A percentile compares a stretch with the other conserved stretches of the same genome.
Evolutionary conservation across 2,797 vertebrate genomes (phyloP).

Genomic region (Enteromius argenteus): DNA sequence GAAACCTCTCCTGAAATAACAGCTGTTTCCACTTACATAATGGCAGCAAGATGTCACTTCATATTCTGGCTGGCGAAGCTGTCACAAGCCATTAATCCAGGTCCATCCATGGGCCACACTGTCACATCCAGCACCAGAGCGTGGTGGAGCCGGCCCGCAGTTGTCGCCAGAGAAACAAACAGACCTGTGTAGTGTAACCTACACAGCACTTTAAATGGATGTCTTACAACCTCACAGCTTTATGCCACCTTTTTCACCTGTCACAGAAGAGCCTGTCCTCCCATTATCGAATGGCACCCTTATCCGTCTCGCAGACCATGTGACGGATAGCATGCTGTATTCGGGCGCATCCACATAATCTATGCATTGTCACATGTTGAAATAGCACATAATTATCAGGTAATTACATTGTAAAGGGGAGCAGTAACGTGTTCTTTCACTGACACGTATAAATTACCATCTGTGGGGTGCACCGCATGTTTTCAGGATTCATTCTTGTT

Average conservation of each 20-base stretch:
- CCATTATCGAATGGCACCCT: slow-evolving; percentile 25
- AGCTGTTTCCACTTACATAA: slow-evolving; percentile 84
- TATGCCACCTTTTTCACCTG: slow-evolving; percentile 56
- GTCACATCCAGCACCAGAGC: slow-evolving; percentile 68
- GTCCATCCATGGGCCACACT: slow-evolving; percentile 73
- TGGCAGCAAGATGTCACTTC: slow-evolving; percentile 80
- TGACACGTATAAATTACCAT: slow-evolving; percentile 31
- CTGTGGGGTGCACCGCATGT: neutral
- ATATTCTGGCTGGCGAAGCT: slow-evolving; percentile 78
- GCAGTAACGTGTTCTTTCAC: neutral
- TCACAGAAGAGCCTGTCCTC: slow-evolving; percentile 47
- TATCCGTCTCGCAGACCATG: slow-evolving; percentile 29
- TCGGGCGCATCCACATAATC: neutral
- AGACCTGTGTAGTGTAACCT: slow-evolving; percentile 47
- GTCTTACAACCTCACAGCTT: slow-evolving; percentile 58
- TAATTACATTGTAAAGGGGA: slow-evolving; percentile 34
- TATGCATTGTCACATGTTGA: slow-evolving; percentile 31
- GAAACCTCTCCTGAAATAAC: slow-evolving; percentile 72
- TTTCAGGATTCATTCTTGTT: slow-evolving; percentile 14
- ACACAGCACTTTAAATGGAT: slow-evolving; percentile 54
- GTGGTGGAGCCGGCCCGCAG: slow-evolving; percentile 41
- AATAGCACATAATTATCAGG: slow-evolving; percentile 36
- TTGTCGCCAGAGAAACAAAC: slow-evolving; percentile 50
- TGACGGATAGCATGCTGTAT: slow-evolving; percentile 22
- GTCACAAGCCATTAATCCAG: slow-evolving; percentile 80